phyloP scores from a whole-genome alignment of 2,888 invertebrate species.

The Coronaproctus castanopsis region DNA sequence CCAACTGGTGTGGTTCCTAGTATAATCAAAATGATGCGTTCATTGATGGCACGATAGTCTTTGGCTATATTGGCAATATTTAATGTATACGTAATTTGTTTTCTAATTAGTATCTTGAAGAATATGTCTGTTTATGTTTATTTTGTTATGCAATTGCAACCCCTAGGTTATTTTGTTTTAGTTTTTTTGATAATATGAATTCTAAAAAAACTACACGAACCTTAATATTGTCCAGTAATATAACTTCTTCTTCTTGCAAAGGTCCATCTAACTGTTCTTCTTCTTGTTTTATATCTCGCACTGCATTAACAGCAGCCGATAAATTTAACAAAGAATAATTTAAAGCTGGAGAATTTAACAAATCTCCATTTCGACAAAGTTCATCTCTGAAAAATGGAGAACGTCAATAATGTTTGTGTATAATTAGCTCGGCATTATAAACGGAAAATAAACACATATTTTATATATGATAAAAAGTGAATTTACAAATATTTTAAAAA shows the following conservation, averaged over 20 bases:
- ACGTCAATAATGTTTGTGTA: background rate
- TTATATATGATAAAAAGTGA: background rate
- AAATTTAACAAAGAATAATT: constrained; percentile 58
- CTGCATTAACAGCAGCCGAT: constrained; percentile 30
- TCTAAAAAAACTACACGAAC: no score
- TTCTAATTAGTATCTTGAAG: no score
- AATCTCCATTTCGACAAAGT: constrained; percentile 54
- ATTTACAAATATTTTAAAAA: background rate
- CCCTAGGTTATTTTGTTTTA: no score
- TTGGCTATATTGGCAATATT: no score
- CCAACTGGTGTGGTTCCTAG: no score
- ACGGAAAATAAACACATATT: background rate
- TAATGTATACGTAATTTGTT: no score
- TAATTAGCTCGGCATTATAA: background rate
- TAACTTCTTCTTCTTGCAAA: constrained; percentile 14
- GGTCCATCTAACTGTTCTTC: constrained; percentile 17
- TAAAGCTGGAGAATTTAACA: constrained; percentile 70
- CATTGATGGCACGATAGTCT: no score
- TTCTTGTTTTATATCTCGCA: constrained; percentile 15
- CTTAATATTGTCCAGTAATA: background rate
- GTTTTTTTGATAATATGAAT: no score
- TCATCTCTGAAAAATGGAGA: constrained; percentile 30
- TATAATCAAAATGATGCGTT: no score
- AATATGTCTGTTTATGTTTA: no score
- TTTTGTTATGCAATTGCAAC: no score